A percentile compares a stretch with the other conserved stretches of the same genome.
Evolutionary conservation across 92 coral and sea anemone genomes (phyloP).

Genomic region (Paramuricea clavata): DNA sequence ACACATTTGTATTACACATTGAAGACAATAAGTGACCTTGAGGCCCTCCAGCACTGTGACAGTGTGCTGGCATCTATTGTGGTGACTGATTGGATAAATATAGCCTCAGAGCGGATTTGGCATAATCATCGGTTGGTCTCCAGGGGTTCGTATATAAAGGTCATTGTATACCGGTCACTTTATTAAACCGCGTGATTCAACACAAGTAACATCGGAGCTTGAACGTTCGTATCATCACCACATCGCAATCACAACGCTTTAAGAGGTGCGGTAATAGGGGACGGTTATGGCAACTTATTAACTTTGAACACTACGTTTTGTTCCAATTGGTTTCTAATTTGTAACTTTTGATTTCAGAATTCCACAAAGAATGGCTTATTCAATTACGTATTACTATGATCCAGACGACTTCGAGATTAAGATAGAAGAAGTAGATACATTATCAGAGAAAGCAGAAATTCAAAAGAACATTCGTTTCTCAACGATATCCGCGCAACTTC

Average conservation of each 20-base stretch:
- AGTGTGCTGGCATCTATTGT: slow-evolving; percentile 6
- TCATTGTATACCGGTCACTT: slow-evolving; percentile 34
- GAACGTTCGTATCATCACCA: neutral
- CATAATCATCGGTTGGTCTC: slow-evolving; percentile 10
- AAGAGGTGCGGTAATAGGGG: neutral
- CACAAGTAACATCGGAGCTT: slow-evolving; percentile 1
- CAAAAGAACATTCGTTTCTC: slow-evolving; percentile 49
- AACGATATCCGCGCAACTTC: slow-evolving; percentile 44
- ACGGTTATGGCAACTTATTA: neutral
- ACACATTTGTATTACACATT: neutral
- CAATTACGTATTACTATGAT: slow-evolving; percentile 37
- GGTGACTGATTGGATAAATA: slow-evolving; percentile 21
- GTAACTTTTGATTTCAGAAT: neutral
- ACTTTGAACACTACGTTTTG: neutral
- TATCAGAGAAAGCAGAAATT: slow-evolving; percentile 53
- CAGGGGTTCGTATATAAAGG: slow-evolving; percentile 28
- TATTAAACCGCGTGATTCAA: slow-evolving; percentile 35
- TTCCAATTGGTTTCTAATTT: slow-evolving; percentile 1
- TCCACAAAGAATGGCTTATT: slow-evolving; percentile 33
- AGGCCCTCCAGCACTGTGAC: neutral
- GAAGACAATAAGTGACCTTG: slow-evolving; percentile 14
- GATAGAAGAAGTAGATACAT: slow-evolving; percentile 53
- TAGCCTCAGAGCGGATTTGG: slow-evolving; percentile 38
- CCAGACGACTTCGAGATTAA: slow-evolving; percentile 56
- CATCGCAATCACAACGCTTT: neutral